Percentiles rank a stretch among this genome's conserved stretches.
phyloP scores from a whole-genome alignment of 2,797 vertebrate genomes.

The Cheirogaleus major region DNA sequence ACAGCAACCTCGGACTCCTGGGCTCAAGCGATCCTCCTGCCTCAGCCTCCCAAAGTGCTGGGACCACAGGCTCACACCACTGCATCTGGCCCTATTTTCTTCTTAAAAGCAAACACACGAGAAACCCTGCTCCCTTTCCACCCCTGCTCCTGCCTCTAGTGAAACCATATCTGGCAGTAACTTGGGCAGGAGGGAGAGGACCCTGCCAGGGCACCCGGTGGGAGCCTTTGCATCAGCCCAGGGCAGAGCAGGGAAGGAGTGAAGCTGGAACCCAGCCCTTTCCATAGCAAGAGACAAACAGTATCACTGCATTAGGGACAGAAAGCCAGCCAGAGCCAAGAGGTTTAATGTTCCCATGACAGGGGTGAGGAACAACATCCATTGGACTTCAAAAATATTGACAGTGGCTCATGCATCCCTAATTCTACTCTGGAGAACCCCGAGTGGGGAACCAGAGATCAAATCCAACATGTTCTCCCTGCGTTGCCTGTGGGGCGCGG shows the following conservation, averaged over 20 bases:
- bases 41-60: neutral
- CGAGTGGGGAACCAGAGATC: neutral
- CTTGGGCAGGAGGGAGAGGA: neutral
- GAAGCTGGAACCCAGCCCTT: neutral
- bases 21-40: neutral
- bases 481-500: no score
- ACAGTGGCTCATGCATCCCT: neutral
- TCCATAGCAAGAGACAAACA: neutral
- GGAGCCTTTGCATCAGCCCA: neutral
- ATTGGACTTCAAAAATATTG: neutral
- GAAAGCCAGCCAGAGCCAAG: neutral
- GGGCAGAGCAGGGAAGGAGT: neutral
- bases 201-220: accelerated
- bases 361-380: neutral
- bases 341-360: neutral
- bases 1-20: neutral
- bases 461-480: neutral
- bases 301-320: accelerated
- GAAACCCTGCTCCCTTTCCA: neutral
- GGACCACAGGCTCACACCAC: neutral
- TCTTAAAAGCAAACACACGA: neutral
- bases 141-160: neutral
- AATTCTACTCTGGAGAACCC: neutral
- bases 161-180: neutral
- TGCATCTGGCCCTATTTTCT: neutral